Evolutionary conservation across 2,888 invertebrate genomes (phyloP).

Genomic region (Sturmia bella): DNA sequence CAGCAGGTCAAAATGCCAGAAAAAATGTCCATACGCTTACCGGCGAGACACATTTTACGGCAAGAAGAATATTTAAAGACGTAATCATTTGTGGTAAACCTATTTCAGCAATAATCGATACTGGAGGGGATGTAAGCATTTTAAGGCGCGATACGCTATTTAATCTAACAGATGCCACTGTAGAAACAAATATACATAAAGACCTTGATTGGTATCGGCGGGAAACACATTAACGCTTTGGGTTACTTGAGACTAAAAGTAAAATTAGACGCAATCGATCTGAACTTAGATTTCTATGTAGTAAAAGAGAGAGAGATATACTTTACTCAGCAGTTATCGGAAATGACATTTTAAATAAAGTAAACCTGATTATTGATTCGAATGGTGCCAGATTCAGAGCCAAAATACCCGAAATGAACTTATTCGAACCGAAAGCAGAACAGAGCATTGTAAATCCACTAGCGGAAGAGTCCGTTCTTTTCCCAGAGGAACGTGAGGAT

Average conservation of each 20-base stretch:
- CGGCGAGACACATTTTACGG: not conserved
- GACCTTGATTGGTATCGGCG: not conserved
- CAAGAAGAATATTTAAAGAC: slow-evolving; percentile 32
- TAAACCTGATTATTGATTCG: not conserved
- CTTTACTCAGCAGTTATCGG: not conserved
- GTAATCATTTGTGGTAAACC: slow-evolving; percentile 10
- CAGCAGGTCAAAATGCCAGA: not conserved
- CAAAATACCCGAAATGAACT: not conserved
- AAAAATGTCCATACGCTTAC: not conserved
- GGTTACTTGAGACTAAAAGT: not conserved
- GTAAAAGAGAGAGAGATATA: not conserved
- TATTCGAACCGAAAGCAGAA: not conserved
- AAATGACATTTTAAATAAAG: slow-evolving; percentile 15
- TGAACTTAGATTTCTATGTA: not conserved
- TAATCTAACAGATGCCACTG: slow-evolving; percentile 32
- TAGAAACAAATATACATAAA: slow-evolving; percentile 31
- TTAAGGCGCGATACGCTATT: slow-evolving; percentile 50
- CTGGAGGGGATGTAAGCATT: slow-evolving; percentile 55
- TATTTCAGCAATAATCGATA: slow-evolving; percentile 18
- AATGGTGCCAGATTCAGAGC: not conserved
- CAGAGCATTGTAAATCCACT: not conserved
- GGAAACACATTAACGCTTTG: slow-evolving; percentile 36
- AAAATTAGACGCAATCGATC: not conserved
- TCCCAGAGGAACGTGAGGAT: not conserved
- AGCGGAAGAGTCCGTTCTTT: not conserved